Evolutionary conservation across 2,113 vertebrate genomes (phyloP).

Genomic region (Sciurus niger): DNA sequence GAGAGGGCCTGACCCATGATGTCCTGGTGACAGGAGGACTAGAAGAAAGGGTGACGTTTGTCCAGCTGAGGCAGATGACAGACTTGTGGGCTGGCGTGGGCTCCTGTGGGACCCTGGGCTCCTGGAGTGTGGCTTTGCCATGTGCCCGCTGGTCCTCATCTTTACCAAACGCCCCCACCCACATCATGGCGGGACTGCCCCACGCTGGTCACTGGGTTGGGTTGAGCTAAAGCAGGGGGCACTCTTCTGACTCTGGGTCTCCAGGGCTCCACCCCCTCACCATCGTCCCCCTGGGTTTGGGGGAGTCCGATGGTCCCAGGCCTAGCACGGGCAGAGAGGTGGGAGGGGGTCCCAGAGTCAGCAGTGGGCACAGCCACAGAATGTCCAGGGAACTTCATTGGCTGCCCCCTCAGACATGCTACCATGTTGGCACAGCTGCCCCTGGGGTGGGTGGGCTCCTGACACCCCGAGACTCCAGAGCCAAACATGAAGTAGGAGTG

Average conservation of each 20-base stretch:
- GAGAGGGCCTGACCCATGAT: neutral
- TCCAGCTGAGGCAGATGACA: neutral
- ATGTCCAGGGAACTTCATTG: neutral
- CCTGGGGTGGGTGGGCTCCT: neutral
- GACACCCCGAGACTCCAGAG: neutral
- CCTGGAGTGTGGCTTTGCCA: accelerated
- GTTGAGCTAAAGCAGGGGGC: neutral
- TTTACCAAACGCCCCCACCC: too few species aligned
- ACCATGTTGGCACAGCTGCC: neutral
- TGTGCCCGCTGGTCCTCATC: neutral
- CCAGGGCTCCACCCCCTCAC: neutral
- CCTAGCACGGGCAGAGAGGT: neutral
- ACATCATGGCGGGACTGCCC: neutral
- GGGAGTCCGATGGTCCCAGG: neutral
- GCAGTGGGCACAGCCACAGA: neutral
- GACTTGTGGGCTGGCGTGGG: neutral
- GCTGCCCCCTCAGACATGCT: accelerated
- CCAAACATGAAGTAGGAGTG: accelerated
- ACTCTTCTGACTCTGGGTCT: neutral
- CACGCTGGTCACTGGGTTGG: neutral
- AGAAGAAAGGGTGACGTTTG: too few species aligned
- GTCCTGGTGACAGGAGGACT: neutral
- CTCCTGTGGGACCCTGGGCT: too few species aligned
- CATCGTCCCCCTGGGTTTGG: neutral
- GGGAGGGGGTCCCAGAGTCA: neutral